Evolutionary conservation across 2,888 invertebrate genomes (phyloP).

Genomic region (Drosophila subquinaria): DNA sequence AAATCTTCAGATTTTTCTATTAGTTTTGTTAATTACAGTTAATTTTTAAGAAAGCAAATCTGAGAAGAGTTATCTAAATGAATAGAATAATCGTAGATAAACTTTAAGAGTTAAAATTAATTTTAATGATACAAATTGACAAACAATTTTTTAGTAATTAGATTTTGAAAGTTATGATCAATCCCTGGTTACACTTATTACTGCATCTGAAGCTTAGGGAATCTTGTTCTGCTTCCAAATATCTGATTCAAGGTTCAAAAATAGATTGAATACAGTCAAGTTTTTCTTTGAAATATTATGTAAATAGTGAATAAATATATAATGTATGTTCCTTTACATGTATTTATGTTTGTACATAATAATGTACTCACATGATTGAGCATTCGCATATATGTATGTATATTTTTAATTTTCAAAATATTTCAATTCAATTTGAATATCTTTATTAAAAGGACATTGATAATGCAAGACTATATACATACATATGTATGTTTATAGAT

Average conservation of each 20-base stretch:
- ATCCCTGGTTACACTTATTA: neutral
- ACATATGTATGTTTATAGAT: neutral
- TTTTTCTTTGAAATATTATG: constrained; percentile 1
- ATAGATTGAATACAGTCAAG: neutral
- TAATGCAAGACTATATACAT: neutral
- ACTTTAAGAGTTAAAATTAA: neutral
- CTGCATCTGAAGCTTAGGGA: neutral
- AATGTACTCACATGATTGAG: neutral
- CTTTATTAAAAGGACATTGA: neutral
- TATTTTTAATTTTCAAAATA: neutral
- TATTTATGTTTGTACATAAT: neutral
- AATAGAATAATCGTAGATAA: neutral
- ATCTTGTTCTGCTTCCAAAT: neutral
- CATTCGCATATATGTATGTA: neutral
- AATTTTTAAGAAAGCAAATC: neutral
- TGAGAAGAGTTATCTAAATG: neutral
- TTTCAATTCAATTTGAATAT: too few relatives aligned
- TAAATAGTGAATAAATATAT: neutral
- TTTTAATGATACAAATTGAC: neutral
- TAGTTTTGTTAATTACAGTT: neutral
- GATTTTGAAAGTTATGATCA: too few relatives aligned
- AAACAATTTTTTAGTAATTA: too few relatives aligned
- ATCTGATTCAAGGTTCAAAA: neutral
- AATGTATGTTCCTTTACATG: neutral
- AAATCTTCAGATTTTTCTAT: neutral